Base-by-base conservation (phyloP, 2,113 vertebrate genomes). In the Siniperca chuatsi region DNA sequence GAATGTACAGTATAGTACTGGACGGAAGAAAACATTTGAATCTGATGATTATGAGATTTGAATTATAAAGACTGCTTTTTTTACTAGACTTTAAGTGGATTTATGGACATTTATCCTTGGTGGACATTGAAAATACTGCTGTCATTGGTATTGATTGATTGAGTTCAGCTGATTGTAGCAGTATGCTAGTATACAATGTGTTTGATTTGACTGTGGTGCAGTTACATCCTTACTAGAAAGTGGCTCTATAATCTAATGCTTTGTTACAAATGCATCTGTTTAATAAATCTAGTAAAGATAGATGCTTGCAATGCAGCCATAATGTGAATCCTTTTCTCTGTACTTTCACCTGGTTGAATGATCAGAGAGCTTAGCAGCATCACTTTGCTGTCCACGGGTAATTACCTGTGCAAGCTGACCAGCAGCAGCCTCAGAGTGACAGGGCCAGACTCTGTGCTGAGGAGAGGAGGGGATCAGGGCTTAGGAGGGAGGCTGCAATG, bases 331-430 rank as follows among this genome's bases (percentile, higher is more conserved):
- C 57, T 37, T 68, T 60, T 46, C 52, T 44, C 46, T 80, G 3
- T 62, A 8, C 46, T 82, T 71, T 79, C 46, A 75, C 54, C 55
- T 76, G 48, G 79, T 82, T 84, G 52, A 44, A 21, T 48, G 35
- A 76, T 84, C 73, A 65, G 55, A 37, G 58, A 87, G 83, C 78
- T 82, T 75, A 82, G 86, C 72, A 37, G 55, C 73, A 66, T 76
- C 82, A 46, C 57, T 82, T 83, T 60, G 20, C 84, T 48, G 62
- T 86, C 67, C n/a, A 25, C 0, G 67, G 83, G 57, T 82, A 79
- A 85, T 89, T 87, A 90, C 83, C 83, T 82, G 85, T 42, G 46
- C 78, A 62, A 75, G 64, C 75, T 82, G 90, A 83, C 86, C 90
- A 65, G 80, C 89, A 37, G 70, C 74, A 46, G 78, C 33, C 50